Base-by-base conservation (phyloP, 2,113 vertebrate genomes). In the Ceratotherium simum region DNA sequence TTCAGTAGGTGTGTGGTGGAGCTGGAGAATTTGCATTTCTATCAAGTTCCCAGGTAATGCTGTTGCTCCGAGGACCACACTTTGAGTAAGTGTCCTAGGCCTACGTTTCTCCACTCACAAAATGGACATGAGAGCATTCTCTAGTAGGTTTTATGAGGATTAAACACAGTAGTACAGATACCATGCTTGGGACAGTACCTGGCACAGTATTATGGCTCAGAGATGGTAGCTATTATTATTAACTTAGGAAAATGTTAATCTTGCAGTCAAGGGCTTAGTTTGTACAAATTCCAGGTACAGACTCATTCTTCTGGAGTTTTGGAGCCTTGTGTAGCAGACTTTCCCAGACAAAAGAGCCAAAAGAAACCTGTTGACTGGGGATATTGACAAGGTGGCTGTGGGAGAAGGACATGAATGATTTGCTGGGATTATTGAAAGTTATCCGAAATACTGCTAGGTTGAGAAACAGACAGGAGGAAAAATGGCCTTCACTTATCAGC, bases 401-500 rank as follows among this genome's bases (percentile, higher is more conserved):
- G 75, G 67, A 85, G 51, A 83, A 80, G 64, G 83, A 96, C 94
- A 84, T 96, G 96, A 97, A 33, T 95, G 95, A 97, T 97, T 96
- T 93, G 82, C 86, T 97, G 76, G 78, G 64, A 97, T 95, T 97
- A 96, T 88, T 94, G 96, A 96, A 97, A 95, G 92, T 76, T 79
- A 92, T 97, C 85, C 8, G 75, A 97, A 95, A 87, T 76, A 79
- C 33, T 80, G 75, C 92, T 84, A 31, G 78, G 62, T 42, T 70
- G 88, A 70, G 86, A 93, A 62, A 76, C 11, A 65, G 90, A 51
- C 8, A 0, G 80, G 79, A 95, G 95, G 90, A 95, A 94, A 97
- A 95, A 97, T n/a, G 48, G 73, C 89, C 92, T 96, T 92, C 87
- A 97, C 90, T 95, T 95, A 97, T 97, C 93, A 92, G 90, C 62